Conservation (phyloP, 2,888 invertebrate species). For the Priocnemis perturbator region DNA sequence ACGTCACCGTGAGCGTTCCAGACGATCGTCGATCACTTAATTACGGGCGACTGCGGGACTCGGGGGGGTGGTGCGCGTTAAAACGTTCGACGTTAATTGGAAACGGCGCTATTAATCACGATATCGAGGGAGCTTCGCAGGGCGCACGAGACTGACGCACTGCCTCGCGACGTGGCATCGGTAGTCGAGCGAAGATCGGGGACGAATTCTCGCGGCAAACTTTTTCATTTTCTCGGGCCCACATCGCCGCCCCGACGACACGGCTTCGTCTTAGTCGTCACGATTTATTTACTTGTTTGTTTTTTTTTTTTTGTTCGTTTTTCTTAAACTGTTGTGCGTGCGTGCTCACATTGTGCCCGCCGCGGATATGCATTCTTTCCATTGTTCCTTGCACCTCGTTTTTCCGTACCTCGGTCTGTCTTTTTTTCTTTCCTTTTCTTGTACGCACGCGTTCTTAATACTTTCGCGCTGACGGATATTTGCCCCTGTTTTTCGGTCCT, state of each 20-base stretch:
- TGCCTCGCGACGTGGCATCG: no score
- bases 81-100: no score
- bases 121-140: no score
- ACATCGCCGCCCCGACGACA: neutral
- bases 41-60: no score
- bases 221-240: neutral
- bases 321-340: conserved; percentile 51
- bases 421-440: no score
- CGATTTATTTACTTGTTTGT: neutral
- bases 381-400: neutral
- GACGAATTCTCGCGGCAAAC: neutral
- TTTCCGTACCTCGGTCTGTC: neutral
- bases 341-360: conserved; percentile 58
- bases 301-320: conserved; percentile 22
- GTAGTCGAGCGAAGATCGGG: neutral
- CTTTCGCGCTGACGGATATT: no score
- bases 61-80: no score
- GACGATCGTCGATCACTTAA: no score
- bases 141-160: no score
- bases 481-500: neutral
- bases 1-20: no score
- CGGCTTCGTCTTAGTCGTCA: neutral
- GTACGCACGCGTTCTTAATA: neutral
- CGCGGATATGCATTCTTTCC: conserved; percentile 63
- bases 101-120: no score